Base-by-base conservation (phyloP, 2,888 invertebrate species). In the Rhingia campestris region DNA sequence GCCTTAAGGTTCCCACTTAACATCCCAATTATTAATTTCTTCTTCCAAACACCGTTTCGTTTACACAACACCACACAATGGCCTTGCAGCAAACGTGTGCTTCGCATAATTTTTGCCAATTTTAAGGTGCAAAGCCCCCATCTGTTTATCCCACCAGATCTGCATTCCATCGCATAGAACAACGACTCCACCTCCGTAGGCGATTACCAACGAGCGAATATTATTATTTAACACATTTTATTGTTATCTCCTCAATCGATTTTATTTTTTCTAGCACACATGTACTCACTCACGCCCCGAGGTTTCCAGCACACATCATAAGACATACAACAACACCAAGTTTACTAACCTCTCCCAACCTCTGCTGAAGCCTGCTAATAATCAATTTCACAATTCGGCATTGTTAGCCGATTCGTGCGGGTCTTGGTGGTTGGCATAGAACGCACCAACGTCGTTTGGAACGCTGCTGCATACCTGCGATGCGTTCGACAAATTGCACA, bases 321-420 rank as follows among this genome's bases (percentile, higher is more conserved):
- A 45, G 39, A 12, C 22, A 2, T 12, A 2, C 12, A 41, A 32
- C 56, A 45, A 10, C 22, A 39, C n/a, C 10, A 51, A 51, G 41
- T 41, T 41, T 33, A 32, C 35, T 37, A 54, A 30, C 41, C 30
- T 37, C 33, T 49, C 33, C 47, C 56, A 54, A 53, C 69, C 54
- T 66, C 69, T 61, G 49, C n/a, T 41, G 9, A 10, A 35, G 4
- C 64, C 39, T 12, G 10, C 64, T 74, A 47, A 56, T 64, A 75
- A 76, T 76, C 61, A 76, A 69, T 76, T 69, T 76, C 61, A 22
- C 61, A 69, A 69, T 61, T 54, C 49, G 53, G 47, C 61, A 54
- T 76, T 69, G 61, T 69, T 76, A 33, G 7, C 33, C 43, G 49
- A 41, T 39, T 59, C 10, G 39, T 66, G 37, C 39, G 56, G 12